Percentiles rank a stretch among this genome's conserved stretches.
phyloP scores from a whole-genome alignment of 2,888 invertebrate species.

The Ormia ochracea region DNA sequence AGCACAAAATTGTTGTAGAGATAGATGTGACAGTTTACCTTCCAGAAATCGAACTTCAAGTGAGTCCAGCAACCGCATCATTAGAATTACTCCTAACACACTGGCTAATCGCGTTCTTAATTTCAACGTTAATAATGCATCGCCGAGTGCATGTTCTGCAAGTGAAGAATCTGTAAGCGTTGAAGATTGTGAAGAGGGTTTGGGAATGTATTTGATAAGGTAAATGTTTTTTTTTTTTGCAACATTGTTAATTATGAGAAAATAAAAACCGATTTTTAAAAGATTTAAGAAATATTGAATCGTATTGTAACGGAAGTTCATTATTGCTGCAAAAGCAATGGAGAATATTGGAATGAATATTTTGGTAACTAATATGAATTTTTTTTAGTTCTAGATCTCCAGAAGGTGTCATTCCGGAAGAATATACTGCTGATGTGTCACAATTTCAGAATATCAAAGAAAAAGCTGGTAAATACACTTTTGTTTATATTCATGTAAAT shows the following conservation, averaged over 20 bases:
- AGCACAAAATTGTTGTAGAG: conserved; percentile 76
- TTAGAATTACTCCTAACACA: conserved; percentile 73
- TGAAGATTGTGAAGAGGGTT: conserved; percentile 81
- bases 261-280: too few relatives aligned
- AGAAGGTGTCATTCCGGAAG: background rate
- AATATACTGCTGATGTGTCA: background rate
- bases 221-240: too few relatives aligned
- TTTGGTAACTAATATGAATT: too few relatives aligned
- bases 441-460: background rate
- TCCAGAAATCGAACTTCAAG: conserved; percentile 83
- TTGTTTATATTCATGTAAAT: too few relatives aligned
- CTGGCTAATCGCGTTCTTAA: conserved; percentile 71
- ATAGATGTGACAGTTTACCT: conserved; percentile 89
- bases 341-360: too few relatives aligned
- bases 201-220: conserved; percentile 71
- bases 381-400: background rate
- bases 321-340: too few relatives aligned
- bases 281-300: too few relatives aligned
- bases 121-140: conserved; percentile 75
- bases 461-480: background rate
- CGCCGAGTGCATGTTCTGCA: conserved; percentile 81
- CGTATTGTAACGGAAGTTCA: too few relatives aligned
- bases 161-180: conserved; percentile 83
- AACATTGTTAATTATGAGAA: too few relatives aligned
- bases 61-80: conserved; percentile 78